Conservation (phyloP, 2,797 vertebrate genomes). For the Tapirus indicus region DNA sequence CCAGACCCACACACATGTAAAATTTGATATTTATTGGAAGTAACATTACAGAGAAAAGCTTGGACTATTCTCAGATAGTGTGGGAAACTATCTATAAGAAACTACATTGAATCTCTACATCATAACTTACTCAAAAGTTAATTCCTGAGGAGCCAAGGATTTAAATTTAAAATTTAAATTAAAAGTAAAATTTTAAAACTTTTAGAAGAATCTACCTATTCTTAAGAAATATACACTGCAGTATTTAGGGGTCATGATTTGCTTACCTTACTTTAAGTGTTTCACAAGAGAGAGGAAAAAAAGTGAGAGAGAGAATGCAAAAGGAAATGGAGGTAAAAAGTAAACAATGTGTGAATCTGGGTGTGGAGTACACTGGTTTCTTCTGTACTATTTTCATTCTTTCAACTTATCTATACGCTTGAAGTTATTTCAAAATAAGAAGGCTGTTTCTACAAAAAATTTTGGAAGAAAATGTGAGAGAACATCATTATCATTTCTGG, state of each 20-base stretch:
- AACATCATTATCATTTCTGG: background rate
- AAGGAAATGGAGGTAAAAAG: background rate
- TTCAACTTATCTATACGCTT: background rate
- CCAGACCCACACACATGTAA: background rate
- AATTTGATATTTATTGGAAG: background rate
- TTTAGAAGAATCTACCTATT: background rate
- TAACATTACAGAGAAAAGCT: background rate
- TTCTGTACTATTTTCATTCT: background rate
- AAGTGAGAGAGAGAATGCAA: background rate
- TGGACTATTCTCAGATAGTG: background rate
- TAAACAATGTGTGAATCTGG: background rate
- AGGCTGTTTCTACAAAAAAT: background rate
- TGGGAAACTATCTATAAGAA: background rate
- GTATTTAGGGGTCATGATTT: background rate
- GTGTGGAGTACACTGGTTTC: background rate
- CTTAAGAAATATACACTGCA: background rate
- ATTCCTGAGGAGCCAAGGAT: background rate
- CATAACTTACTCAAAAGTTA: conserved; percentile 23
- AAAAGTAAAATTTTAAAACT: conserved; percentile 7
- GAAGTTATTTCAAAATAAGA: conserved; percentile 1
- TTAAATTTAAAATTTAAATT: background rate
- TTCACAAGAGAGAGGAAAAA: background rate
- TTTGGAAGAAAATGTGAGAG: background rate
- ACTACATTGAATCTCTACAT: background rate
- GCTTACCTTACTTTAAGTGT: conserved; percentile 24